These are phyloP conservation scores for Hirundo rustica DNA, from an alignment of 2,797 vertebrate species.

Conservation along the genomic window DNA sequence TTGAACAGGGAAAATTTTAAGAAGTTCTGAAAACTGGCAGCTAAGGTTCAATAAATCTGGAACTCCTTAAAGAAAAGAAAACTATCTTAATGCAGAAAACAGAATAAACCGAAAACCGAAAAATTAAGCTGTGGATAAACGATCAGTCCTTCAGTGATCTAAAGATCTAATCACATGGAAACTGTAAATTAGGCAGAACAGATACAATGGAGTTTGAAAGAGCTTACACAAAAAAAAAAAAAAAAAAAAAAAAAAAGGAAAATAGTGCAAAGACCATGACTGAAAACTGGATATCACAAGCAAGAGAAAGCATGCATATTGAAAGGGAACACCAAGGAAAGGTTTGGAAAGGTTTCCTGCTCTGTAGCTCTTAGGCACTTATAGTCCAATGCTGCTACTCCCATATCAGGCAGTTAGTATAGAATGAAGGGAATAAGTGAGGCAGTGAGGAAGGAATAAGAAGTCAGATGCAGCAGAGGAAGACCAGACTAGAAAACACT, in stretches of 20 bases:
- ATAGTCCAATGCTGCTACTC: fast-evolving
- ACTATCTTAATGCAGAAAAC: background rate
- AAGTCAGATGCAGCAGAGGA: background rate
- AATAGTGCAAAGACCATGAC: background rate
- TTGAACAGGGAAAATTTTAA: background rate
- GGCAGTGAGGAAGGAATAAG: background rate
- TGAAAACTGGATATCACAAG: background rate
- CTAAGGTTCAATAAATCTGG: background rate
- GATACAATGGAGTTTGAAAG: background rate
- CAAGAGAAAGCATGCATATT: background rate
- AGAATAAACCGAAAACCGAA: fast-evolving
- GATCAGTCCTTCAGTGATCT: background rate
- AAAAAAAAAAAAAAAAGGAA: background rate
- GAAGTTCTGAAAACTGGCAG: background rate
- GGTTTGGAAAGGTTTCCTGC: background rate
- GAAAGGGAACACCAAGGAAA: background rate
- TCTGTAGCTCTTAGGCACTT: background rate
- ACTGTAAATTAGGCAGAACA: background rate
- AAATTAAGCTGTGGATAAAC: background rate
- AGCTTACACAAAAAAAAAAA: background rate
- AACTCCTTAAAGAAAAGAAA: background rate
- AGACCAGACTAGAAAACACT: background rate
- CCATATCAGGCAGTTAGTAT: background rate
- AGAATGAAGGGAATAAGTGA: background rate
- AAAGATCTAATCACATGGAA: background rate